phyloP scores from a whole-genome alignment of 2,113 vertebrate genomes.

The Neoarius graeffei region DNA sequence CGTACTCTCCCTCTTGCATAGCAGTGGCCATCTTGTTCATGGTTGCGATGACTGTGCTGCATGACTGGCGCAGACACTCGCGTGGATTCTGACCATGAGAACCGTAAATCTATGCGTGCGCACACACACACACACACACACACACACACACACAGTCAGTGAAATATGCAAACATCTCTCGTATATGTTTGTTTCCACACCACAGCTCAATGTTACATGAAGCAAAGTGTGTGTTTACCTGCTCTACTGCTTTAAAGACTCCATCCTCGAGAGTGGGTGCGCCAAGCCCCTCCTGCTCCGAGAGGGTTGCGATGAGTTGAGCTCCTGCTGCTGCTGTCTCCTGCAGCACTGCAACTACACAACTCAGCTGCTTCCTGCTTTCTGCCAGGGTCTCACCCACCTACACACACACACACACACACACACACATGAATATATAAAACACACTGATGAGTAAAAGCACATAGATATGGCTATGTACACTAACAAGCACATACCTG shows the following conservation, averaged over 20 bases:
- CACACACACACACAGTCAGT: neutral
- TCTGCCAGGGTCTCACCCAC: conserved; percentile 87
- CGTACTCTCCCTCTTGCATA: conserved; percentile 98
- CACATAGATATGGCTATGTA: neutral
- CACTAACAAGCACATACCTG: conserved; percentile 71
- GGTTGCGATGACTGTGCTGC: conserved; percentile 85
- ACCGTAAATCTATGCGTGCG: conserved; percentile 88
- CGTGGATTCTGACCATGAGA: conserved; percentile 80
- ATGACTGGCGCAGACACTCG: conserved; percentile 90
- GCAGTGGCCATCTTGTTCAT: conserved; percentile 99
- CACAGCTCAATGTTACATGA: neutral
- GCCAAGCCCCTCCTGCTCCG: conserved; percentile 86
- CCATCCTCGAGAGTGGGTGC: conserved; percentile 84
- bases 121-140: neutral
- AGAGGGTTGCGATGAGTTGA: conserved; percentile 86
- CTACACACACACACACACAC: conserved; percentile 66
- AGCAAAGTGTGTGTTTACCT: conserved; percentile 70
- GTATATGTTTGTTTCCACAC: neutral
- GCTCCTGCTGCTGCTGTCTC: conserved; percentile 89
- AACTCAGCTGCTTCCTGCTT: conserved; percentile 90
- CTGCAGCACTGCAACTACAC: conserved; percentile 94
- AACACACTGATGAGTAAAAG: neutral
- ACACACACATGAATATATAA: neutral
- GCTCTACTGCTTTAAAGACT: conserved; percentile 88
- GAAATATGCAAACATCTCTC: neutral